Conservation (phyloP, 2,797 vertebrate genomes). For the Parambassis ranga region DNA sequence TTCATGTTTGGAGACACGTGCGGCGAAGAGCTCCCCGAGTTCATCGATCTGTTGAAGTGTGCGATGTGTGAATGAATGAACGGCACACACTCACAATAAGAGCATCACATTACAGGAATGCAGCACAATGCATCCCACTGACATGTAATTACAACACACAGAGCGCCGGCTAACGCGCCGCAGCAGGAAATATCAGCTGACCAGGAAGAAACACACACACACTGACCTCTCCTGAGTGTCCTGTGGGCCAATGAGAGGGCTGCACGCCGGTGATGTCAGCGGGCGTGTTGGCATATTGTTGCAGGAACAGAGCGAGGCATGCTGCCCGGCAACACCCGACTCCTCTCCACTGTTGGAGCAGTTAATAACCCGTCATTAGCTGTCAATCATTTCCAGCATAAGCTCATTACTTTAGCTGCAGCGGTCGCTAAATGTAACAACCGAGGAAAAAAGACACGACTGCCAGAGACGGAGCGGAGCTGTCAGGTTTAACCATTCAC, state of each 20-base stretch:
- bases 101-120: neutral
- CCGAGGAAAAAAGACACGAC: too few relatives aligned
- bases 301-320: conserved; percentile 22
- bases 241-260: conserved; percentile 35
- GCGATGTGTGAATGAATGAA: neutral
- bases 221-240: neutral
- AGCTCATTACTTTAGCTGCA: neutral
- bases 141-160: neutral
- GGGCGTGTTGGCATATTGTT: conserved; percentile 16
- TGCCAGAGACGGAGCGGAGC: too few relatives aligned
- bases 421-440: neutral
- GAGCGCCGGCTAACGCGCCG: neutral
- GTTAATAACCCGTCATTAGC: conserved; percentile 20
- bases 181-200: conserved; percentile 17
- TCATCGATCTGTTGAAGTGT: too few relatives aligned
- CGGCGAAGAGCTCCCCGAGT: too few relatives aligned
- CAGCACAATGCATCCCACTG: neutral
- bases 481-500: too few relatives aligned
- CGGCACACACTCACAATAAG: neutral
- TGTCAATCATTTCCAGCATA: neutral
- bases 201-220: conserved; percentile 5
- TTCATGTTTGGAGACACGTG: too few relatives aligned
- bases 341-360: neutral
- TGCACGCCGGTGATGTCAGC: conserved; percentile 31
- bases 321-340: conserved; percentile 43